Evolutionary conservation across 2,888 invertebrate genomes (phyloP).

Genomic region (Cynaeus angustus): DNA sequence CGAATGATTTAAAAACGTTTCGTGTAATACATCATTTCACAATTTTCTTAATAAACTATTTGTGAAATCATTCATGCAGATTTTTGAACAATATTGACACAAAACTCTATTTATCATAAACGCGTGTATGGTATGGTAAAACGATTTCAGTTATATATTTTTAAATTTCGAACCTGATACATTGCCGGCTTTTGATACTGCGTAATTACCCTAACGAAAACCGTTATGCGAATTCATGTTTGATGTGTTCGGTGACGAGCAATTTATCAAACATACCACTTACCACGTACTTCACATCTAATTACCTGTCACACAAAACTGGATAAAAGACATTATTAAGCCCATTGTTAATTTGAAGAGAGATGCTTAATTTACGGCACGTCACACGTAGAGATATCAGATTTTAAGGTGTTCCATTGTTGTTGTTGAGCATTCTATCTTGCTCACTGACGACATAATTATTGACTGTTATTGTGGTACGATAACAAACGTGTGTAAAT

Average conservation of each 20-base stretch:
- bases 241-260: slow-evolving; percentile 25
- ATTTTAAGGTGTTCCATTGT: neutral
- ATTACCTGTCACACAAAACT: slow-evolving; percentile 41
- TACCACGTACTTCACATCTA: slow-evolving; percentile 32
- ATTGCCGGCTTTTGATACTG: neutral
- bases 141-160: too few relatives aligned
- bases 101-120: too few relatives aligned
- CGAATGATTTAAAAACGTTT: too few relatives aligned
- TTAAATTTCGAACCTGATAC: neutral
- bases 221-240: neutral
- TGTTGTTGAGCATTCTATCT: too few relatives aligned
- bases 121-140: too few relatives aligned
- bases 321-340: slow-evolving; percentile 34
- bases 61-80: too few relatives aligned
- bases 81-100: too few relatives aligned
- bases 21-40: too few relatives aligned
- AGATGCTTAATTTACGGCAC: slow-evolving; percentile 22
- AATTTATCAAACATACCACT: slow-evolving; percentile 43
- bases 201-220: neutral
- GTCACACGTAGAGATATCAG: slow-evolving; percentile 4
- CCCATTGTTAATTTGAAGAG: slow-evolving; percentile 29
- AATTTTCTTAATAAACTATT: too few relatives aligned
- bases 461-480: too few relatives aligned
- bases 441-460: too few relatives aligned
- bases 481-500: too few relatives aligned